Percentiles rank a stretch among this genome's conserved stretches.
Conservation (phyloP, 2,888 invertebrate genomes). For the Conops quadrifasciatus region DNA sequence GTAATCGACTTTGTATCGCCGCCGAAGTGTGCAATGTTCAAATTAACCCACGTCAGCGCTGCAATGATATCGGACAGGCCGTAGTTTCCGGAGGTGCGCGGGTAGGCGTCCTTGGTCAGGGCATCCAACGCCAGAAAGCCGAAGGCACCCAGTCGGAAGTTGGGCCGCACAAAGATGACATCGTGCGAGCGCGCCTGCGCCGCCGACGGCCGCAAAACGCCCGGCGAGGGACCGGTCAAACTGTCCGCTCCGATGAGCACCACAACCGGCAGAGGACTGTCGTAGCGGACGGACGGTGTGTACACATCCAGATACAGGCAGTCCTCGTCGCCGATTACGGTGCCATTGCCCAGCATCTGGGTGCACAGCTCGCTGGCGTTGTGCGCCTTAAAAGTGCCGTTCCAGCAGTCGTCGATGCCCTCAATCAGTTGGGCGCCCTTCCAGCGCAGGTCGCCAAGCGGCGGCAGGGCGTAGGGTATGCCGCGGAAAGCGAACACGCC, state of each 20-base stretch:
- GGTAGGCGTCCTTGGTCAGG: slow-evolving; percentile 75
- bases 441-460: slow-evolving; percentile 75
- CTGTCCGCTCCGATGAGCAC: slow-evolving; percentile 83
- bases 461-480: slow-evolving; percentile 82
- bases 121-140: slow-evolving; percentile 83
- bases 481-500: slow-evolving; percentile 83
- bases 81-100: slow-evolving; percentile 84
- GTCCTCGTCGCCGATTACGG: slow-evolving; percentile 77
- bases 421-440: slow-evolving; percentile 74
- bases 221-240: slow-evolving; percentile 80
- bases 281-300: slow-evolving; percentile 82
- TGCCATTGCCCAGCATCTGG: slow-evolving; percentile 75
- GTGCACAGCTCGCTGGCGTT: slow-evolving; percentile 74
- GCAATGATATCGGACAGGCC: slow-evolving; percentile 82
- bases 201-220: slow-evolving; percentile 77
- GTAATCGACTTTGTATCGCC: slow-evolving; percentile 82
- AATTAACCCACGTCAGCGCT: slow-evolving; percentile 80
- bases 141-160: slow-evolving; percentile 80
- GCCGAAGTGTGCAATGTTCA: slow-evolving; percentile 85
- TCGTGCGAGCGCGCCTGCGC: slow-evolving; percentile 79
- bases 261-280: slow-evolving; percentile 81
- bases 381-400: slow-evolving; percentile 75
- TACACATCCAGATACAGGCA: slow-evolving; percentile 85
- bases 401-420: slow-evolving; percentile 80
- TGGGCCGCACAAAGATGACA: slow-evolving; percentile 86